phyloP scores from a whole-genome alignment of 2,888 invertebrate species.

The Rhamnusium bicolor region DNA sequence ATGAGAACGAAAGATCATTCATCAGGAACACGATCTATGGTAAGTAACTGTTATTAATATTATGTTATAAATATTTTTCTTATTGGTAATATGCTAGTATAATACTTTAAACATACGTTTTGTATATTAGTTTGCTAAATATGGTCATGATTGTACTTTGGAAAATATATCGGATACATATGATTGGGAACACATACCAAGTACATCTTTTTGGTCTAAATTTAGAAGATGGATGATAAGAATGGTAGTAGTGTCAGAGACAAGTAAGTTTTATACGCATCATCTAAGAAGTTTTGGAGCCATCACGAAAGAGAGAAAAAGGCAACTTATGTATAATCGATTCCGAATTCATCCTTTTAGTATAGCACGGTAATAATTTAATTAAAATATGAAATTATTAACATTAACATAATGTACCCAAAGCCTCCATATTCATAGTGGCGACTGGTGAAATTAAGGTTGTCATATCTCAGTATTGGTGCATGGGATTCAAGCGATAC shows the following conservation, averaged over 20 bases:
- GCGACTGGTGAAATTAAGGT: no score
- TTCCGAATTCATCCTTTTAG: slow-evolving; percentile 62
- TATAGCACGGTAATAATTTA: slow-evolving; percentile 55
- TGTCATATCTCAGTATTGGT: no score
- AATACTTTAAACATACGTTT: neutral
- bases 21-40: neutral
- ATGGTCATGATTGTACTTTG: slow-evolving; percentile 57
- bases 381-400: no score
- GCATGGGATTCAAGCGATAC: no score
- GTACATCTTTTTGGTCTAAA: slow-evolving; percentile 36
- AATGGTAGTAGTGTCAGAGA: slow-evolving; percentile 55
- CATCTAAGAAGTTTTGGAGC: slow-evolving; percentile 62
- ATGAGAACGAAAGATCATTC: neutral
- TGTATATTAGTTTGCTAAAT: slow-evolving; percentile 49
- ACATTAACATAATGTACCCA: no score
- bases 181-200: slow-evolving; percentile 49
- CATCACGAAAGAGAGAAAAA: slow-evolving; percentile 59
- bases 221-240: slow-evolving; percentile 51
- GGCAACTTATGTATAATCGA: slow-evolving; percentile 57
- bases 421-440: no score
- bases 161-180: slow-evolving; percentile 52
- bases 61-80: neutral
- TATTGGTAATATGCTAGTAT: no score
- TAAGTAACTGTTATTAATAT: neutral
- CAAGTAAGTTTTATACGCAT: slow-evolving; percentile 59